Conservation (phyloP, 2,797 vertebrate genomes). For the Channallabes apus region DNA sequence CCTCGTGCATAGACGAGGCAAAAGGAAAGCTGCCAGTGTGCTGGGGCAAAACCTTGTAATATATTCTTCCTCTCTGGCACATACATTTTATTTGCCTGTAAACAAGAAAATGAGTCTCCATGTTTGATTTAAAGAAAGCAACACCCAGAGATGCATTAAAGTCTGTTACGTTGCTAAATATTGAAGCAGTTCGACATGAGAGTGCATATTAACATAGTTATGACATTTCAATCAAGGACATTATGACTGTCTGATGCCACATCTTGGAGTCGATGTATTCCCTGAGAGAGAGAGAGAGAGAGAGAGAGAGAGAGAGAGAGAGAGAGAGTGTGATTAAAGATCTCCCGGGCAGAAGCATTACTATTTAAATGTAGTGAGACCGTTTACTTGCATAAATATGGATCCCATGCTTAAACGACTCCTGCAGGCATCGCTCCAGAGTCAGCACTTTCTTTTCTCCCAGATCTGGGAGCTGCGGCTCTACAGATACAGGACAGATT, state of each 20-base stretch:
- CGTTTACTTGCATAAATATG: slow-evolving; percentile 78
- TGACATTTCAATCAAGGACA: slow-evolving; percentile 53
- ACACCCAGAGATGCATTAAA: neutral
- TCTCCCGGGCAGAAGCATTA: slow-evolving; percentile 48
- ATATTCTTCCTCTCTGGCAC: slow-evolving; percentile 32
- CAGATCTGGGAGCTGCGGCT: slow-evolving; percentile 68
- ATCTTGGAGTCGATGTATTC: slow-evolving; percentile 42
- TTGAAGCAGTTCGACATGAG: slow-evolving; percentile 23
- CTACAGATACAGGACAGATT: slow-evolving; percentile 71
- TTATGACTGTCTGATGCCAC: slow-evolving; percentile 46
- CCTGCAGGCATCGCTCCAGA: slow-evolving; percentile 73
- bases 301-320: slow-evolving; percentile 43
- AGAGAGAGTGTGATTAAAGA: slow-evolving; percentile 57
- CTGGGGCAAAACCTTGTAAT: slow-evolving; percentile 36
- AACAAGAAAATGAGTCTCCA: slow-evolving; percentile 9
- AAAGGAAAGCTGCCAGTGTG: slow-evolving; percentile 33
- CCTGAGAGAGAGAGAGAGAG: slow-evolving; percentile 47
- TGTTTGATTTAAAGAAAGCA: slow-evolving; percentile 35
- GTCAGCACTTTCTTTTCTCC: slow-evolving; percentile 73
- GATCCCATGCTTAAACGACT: slow-evolving; percentile 74
- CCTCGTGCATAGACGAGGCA: neutral
- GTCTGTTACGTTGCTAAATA: neutral
- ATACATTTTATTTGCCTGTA: slow-evolving; percentile 43
- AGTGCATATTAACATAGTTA: slow-evolving; percentile 38
- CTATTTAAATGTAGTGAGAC: slow-evolving; percentile 66